Percentiles rank a stretch among this genome's conserved stretches.
phyloP scores from a whole-genome alignment of 2,888 invertebrate species.

The Cosmia trapezina region DNA sequence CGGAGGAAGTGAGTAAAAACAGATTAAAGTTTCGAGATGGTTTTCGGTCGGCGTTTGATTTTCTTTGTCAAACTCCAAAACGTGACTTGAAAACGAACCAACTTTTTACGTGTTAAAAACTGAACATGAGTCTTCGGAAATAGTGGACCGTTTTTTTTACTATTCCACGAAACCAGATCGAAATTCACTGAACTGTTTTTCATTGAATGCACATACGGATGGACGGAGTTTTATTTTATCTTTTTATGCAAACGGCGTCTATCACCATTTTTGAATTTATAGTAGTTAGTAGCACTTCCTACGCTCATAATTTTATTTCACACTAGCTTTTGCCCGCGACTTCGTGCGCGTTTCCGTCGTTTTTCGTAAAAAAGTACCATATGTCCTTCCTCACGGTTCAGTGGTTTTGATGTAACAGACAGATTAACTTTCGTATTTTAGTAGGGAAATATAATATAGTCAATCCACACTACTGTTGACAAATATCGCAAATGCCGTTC shows the following conservation, averaged over 20 bases:
- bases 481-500: too few relatives aligned
- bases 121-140: constrained; percentile 38
- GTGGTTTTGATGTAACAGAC: too few relatives aligned
- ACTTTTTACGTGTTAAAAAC: constrained; percentile 49
- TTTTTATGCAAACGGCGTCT: constrained; percentile 37
- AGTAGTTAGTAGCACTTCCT: constrained; percentile 10
- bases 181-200: constrained; percentile 53
- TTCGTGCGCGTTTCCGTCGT: too few relatives aligned
- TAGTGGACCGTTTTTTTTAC: constrained; percentile 12
- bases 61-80: constrained; percentile 55
- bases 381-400: too few relatives aligned
- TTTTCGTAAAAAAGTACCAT: too few relatives aligned
- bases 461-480: too few relatives aligned
- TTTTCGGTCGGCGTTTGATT: constrained; percentile 44
- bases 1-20: constrained; percentile 40
- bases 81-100: constrained; percentile 46
- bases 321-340: too few relatives aligned
- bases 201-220: constrained; percentile 51
- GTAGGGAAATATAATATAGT: too few relatives aligned
- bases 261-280: constrained; percentile 43
- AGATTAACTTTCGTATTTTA: too few relatives aligned
- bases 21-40: constrained; percentile 46
- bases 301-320: constrained; percentile 7
- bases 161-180: constrained; percentile 22
- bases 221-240: constrained; percentile 28